Conservation (phyloP, 2,888 invertebrate species). For the Caenorhabditis virilis region DNA sequence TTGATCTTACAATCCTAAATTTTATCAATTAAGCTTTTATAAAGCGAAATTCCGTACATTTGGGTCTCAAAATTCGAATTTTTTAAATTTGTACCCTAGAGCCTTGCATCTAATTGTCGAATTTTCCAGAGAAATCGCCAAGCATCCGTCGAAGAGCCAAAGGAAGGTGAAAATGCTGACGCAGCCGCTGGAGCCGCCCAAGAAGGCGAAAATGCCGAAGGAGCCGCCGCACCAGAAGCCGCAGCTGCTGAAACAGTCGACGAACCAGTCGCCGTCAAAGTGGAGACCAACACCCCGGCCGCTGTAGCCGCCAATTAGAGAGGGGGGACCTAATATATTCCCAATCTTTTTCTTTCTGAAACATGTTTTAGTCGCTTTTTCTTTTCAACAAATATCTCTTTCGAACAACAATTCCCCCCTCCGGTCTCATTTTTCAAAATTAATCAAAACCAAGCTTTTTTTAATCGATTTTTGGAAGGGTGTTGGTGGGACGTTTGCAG, state of each 20-base stretch:
- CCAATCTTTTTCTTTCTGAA: too few species aligned
- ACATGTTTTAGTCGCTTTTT: too few species aligned
- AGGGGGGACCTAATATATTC: too few species aligned
- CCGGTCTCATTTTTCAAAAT: too few species aligned
- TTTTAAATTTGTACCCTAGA: not conserved
- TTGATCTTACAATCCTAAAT: not conserved
- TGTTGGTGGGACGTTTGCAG: too few species aligned
- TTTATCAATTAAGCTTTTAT: not conserved
- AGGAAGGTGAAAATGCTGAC: constrained; percentile 4
- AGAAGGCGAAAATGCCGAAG: not conserved
- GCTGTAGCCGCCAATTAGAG: constrained; percentile 37
- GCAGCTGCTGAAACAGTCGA: constrained; percentile 23
- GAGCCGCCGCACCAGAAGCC: constrained; percentile 13
- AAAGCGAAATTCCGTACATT: not conserved
- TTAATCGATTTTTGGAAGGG: too few species aligned
- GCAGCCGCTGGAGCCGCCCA: not conserved
- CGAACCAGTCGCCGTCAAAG: constrained; percentile 31
- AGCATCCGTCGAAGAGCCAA: constrained; percentile 4
- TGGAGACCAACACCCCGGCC: constrained; percentile 28
- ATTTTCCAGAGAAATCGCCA: constrained; percentile 6
- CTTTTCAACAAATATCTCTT: too few species aligned
- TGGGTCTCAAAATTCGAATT: not conserved
- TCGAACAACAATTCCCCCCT: too few species aligned
- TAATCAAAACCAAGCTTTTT: too few species aligned
- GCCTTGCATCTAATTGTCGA: not conserved